Base-by-base conservation (phyloP, 2,888 invertebrate genomes). In the Creontiades dilutus region DNA sequence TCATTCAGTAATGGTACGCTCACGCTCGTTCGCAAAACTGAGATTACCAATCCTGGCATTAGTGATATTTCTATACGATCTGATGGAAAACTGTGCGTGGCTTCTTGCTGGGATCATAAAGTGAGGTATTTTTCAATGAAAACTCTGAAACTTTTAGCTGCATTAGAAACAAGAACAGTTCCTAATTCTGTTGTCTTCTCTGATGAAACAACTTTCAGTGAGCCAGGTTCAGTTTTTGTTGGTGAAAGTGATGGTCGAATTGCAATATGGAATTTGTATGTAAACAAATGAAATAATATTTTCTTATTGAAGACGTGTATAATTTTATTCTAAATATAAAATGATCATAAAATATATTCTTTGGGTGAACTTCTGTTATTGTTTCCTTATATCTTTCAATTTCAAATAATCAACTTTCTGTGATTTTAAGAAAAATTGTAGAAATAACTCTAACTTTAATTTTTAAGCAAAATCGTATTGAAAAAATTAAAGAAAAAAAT, bases 61-160 rank as follows among this genome's bases (percentile, higher is more conserved):
- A 96, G 96, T 92, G 95, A 95, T 91, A 94, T 97, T 7, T 95
- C 94, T 92, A 94, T 96, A 91, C 94, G 97, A 46, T 93, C 94
- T 0, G 97, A 97, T 93, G 94, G 95, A 2, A 96, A 96, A 93
- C 95, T 97, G 9, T 96, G 97, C 92, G 95, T 95, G 27, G 94
- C 95, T 0, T 97, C 96, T 14, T 96, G 96, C 52, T 96, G 96
- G 96, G 97, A 97, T 92, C 96, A 96, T 0, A 95, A 95, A 91
- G 94, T 97, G 90, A 94, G 97, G 91, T 94, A 97, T 91, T 97
- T 96, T 93, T 97, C 97, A 0, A 96, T 96, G 96, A 96, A 95
- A 93, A 96, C 96, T 88, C 93, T 97, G 61, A 94, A 96, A 86
- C 95, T 95, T 4, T 93, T 97, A 90, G 97, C 95, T 0, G 96